Base-by-base conservation (phyloP, 2,113 vertebrate species). In the Meriones unguiculatus region DNA sequence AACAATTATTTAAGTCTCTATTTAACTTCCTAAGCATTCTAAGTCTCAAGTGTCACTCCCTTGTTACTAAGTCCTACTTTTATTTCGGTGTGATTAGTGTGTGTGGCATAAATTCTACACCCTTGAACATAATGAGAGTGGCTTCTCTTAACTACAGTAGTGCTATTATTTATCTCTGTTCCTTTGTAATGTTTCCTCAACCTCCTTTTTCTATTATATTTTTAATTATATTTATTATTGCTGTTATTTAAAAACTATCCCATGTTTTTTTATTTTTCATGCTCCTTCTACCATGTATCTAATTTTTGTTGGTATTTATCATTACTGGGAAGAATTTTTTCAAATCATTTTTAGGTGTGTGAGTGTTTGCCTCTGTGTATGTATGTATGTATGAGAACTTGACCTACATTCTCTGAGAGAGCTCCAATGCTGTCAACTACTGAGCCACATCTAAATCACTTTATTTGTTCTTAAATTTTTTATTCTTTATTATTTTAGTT, bases 61-160 rank as follows among this genome's bases (percentile, higher is more conserved):
- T 96, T 65, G 38, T 91, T 89, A 15, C 20, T 78, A 89, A 32
- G 0, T 81, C 81, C 38, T 50, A 88, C 87, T 91, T 93, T 93
- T 85, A 76, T 81, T 91, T 89, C 2, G 52, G 1, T 89, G 35
- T 85, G 30, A 89, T 65, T 50, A 57, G 11, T 76, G 7, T 30
- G 38, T 41, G 52, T 89, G 52, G n/a, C 64, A 18, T 35, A 67
- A 59, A 15, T 93, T 85, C 32, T 70, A 38, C 7, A 46, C 4
- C 84, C 88, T 84, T n/a, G 9, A 77, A 65, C 69, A 75, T 85
- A 65, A 52, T 64, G 15, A 76, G 11, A 76, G 25, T 41, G 50
- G 28, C 87, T 87, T 89, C 75, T 15, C 94, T 80, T 13, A 62
- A 13, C 6, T 15, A 22, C 11, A 11, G 17, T 24, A 65, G n/a